A percentile compares a stretch with the other conserved stretches of the same genome.
Conservation (phyloP, 2,113 vertebrate genomes). For the Chroicocephalus ridibundus region DNA sequence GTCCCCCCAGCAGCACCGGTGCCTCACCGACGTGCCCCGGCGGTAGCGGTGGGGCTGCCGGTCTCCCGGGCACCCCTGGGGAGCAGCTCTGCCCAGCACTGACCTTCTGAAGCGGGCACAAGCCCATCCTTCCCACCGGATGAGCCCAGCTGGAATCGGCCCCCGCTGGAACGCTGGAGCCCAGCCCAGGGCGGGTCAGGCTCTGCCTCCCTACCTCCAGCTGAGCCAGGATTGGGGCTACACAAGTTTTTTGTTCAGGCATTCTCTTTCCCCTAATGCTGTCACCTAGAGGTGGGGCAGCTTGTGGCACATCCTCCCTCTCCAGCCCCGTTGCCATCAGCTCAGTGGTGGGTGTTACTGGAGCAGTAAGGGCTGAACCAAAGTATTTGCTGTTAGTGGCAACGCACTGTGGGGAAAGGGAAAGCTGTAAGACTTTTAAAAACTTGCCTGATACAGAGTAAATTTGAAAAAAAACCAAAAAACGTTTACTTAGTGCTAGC, state of each 20-base stretch:
- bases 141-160: background rate
- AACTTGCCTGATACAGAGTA: background rate
- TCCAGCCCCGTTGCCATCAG: background rate
- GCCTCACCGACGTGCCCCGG: background rate
- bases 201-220: background rate
- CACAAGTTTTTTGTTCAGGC: background rate
- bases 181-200: background rate
- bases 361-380: background rate
- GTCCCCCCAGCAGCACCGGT: background rate
- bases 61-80: background rate
- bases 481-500: background rate
- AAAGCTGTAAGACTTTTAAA: background rate
- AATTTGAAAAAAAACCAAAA: background rate
- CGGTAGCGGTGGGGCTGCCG: background rate
- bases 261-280: background rate
- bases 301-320: background rate
- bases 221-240: background rate
- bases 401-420: background rate
- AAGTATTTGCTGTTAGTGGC: fast-evolving
- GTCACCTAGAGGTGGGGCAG: background rate
- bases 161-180: background rate
- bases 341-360: background rate
- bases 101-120: background rate
- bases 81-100: background rate
- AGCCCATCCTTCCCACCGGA: background rate